Conservation (phyloP, 2,113 vertebrate species). For the Psilopsiagon aurifrons region DNA sequence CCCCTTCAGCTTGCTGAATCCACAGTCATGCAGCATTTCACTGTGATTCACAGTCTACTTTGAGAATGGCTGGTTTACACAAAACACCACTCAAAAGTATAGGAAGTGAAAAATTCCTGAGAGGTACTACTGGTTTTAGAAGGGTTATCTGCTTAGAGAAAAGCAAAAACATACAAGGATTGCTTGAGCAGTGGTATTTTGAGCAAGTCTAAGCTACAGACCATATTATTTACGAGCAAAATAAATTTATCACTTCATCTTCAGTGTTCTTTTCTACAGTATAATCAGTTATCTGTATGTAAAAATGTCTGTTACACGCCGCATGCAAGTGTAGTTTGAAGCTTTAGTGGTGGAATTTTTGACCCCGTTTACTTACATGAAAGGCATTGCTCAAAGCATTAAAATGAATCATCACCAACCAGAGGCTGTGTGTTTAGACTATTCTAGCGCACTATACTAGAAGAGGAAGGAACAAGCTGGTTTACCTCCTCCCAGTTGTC, state of each 20-base stretch:
- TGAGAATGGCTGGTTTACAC: neutral
- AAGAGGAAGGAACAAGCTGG: neutral
- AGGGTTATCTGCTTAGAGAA: neutral
- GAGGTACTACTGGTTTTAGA: neutral
- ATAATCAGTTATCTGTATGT: neutral
- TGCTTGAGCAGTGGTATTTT: neutral
- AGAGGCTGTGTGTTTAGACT: neutral
- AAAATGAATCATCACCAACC: neutral
- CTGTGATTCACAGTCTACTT: neutral
- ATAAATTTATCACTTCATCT: accelerated
- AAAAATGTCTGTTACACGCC: accelerated
- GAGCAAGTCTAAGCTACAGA: neutral
- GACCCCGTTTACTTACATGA: neutral
- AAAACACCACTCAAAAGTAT: neutral
- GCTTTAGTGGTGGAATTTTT: neutral
- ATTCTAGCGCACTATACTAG: neutral
- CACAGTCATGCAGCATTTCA: neutral
- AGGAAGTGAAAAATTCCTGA: neutral
- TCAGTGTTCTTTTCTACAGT: neutral
- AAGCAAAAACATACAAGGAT: neutral
- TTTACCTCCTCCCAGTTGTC: neutral
- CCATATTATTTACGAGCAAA: neutral
- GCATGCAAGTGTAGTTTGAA: neutral
- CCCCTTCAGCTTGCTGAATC: neutral
- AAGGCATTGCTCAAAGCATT: neutral